phyloP scores from a whole-genome alignment of 2,113 vertebrate genomes.

The Apodemus speciosus region DNA sequence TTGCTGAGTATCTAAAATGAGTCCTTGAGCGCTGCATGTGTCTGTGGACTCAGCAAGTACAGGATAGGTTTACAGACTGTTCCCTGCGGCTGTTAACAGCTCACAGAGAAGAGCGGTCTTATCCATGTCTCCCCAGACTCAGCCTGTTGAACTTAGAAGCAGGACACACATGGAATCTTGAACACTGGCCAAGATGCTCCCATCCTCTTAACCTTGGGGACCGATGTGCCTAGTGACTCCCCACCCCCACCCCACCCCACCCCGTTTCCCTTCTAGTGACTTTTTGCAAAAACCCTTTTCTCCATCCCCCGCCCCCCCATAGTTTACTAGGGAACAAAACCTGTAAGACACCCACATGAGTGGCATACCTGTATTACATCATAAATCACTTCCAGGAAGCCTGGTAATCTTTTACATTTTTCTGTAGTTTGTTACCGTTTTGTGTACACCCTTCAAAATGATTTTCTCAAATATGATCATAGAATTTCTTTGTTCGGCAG shows the following conservation, averaged over 20 bases:
- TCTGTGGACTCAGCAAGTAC: background rate
- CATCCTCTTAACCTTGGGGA: background rate
- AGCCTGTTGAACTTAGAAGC: constrained; percentile 6
- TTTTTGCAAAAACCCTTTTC: constrained; percentile 15
- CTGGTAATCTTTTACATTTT: background rate
- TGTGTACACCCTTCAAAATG: constrained; percentile 32
- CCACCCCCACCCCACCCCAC: background rate
- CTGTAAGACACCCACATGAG: background rate
- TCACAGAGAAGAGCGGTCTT: background rate
- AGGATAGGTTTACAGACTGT: background rate
- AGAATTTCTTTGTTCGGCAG: constrained; percentile 15
- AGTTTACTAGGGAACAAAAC: background rate
- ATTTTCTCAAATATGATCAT: background rate
- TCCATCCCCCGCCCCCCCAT: background rate
- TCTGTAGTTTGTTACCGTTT: constrained; percentile 3
- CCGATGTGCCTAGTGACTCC: background rate
- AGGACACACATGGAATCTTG: background rate
- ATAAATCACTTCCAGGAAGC: constrained; percentile 13
- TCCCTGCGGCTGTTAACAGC: background rate
- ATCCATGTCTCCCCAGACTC: background rate
- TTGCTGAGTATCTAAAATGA: background rate
- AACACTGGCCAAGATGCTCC: background rate
- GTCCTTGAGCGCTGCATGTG: background rate
- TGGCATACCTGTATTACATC: background rate
- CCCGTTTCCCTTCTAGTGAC: background rate